Evolutionary conservation across 2,888 invertebrate species (phyloP).

Genomic region (Theristus sp.): DNA sequence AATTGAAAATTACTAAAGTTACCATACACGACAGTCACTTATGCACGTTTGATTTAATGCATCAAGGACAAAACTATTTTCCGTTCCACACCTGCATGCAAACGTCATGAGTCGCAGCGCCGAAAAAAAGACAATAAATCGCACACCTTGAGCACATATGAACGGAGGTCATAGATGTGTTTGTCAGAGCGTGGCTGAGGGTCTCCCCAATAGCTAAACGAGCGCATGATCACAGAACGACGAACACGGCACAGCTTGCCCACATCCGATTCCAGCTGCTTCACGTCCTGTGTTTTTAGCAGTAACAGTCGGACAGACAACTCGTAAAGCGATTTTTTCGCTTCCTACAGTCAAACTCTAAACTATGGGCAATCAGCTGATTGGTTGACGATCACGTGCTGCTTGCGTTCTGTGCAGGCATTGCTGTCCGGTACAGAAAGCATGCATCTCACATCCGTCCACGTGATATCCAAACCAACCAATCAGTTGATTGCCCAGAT

Average conservation of each 20-base stretch:
- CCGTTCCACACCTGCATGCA: too few species aligned
- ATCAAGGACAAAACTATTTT: too few species aligned
- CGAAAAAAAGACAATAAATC: too few species aligned
- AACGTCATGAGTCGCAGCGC: too few species aligned
- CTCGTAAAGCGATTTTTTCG: background rate
- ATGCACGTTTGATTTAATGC: too few species aligned
- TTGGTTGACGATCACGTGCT: too few species aligned
- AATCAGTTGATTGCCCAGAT: too few species aligned
- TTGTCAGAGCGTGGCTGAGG: conserved; percentile 48
- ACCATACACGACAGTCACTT: too few species aligned
- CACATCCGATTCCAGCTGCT: conserved; percentile 52
- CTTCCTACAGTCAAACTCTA: too few species aligned
- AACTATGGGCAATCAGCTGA: too few species aligned
- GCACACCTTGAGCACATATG: conserved; percentile 57
- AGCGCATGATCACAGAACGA: conserved; percentile 50
- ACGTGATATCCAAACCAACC: background rate
- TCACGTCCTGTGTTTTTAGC: conserved; percentile 29
- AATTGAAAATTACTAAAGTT: too few species aligned
- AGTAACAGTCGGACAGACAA: background rate
- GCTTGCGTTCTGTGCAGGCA: too few species aligned
- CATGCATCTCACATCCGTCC: background rate
- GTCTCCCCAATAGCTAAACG: conserved; percentile 90
- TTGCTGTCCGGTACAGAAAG: background rate
- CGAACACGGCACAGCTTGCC: conserved; percentile 14
- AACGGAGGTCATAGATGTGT: conserved; percentile 83